These are phyloP conservation scores for Ctenosaura bakeri DNA, from an alignment of 2,797 vertebrate genomes.

Conservation along the genomic window DNA sequence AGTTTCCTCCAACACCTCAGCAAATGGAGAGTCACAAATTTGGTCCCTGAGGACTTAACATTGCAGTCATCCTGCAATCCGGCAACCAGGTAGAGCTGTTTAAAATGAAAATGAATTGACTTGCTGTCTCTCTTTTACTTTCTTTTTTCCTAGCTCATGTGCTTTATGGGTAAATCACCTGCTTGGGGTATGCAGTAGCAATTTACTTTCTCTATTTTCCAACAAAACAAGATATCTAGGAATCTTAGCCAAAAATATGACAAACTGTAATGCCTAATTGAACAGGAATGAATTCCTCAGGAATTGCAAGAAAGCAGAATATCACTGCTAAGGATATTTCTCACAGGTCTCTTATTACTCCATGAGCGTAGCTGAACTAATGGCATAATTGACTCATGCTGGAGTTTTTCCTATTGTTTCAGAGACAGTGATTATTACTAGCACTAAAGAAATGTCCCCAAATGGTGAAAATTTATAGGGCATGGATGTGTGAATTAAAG, in stretches of 20 bases:
- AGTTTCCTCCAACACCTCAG: conserved; percentile 11
- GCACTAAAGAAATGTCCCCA: neutral
- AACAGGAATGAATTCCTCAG: conserved; percentile 12
- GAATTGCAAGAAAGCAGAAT: conserved; percentile 9
- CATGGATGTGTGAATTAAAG: neutral
- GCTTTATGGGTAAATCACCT: conserved; percentile 28
- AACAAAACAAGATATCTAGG: conserved; percentile 19
- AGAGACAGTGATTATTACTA: neutral
- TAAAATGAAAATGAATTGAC: conserved; percentile 47
- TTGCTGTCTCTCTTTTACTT: neutral
- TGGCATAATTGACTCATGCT: neutral
- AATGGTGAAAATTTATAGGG: neutral
- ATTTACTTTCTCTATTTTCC: conserved; percentile 36
- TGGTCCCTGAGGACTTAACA: conserved; percentile 12
- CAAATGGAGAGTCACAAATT: conserved; percentile 35
- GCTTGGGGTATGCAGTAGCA: neutral
- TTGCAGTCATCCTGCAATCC: neutral
- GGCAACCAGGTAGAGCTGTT: neutral
- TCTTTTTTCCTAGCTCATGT: neutral
- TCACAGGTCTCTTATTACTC: neutral
- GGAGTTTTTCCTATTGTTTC: neutral
- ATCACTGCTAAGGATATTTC: conserved; percentile 19
- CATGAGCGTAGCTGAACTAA: conserved; percentile 1
- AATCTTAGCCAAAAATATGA: conserved; percentile 30
- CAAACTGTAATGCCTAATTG: conserved; percentile 24